Base-by-base conservation (phyloP, 2,113 vertebrate genomes). In the Phylloscopus trochilus region DNA sequence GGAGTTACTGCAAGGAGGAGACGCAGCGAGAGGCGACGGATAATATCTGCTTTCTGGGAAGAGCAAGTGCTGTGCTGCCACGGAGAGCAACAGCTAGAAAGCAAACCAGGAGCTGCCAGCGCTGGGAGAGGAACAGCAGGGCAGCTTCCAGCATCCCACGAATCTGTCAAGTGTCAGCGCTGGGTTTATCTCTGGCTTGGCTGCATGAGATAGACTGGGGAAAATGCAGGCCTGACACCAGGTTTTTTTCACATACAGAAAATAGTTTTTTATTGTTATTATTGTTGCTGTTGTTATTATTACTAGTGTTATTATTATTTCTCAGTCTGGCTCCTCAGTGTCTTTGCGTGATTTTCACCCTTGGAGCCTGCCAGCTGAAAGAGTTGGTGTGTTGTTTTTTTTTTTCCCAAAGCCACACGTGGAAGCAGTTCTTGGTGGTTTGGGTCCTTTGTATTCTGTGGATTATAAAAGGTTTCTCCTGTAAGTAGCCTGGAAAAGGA, bases 401-500 rank as follows among this genome's bases (percentile, higher is more conserved):
- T 44, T 18, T 43, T 22, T 8, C 6, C 39, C 58, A 62, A 83
- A 83, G 81, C 64, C n/a, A 79, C 90, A 92, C 28, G 11, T 91
- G 82, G 80, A 95, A 92, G 53, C 49, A 80, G 77, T 87, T 94
- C 73, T 88, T 56, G 41, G 64, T 43, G 64, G 37, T 86, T 89
- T 94, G 56, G 35, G 73, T 86, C 85, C 73, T 91, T 96, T 94
- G 92, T 94, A 53, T 69, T 92, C 82, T 84, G 80, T 0, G 6
- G 47, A 86, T 92, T 96, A 75, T 76, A 78, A 95, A 96, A 97
- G 82, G 78, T 91, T 63, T 92, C 60, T 93, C 91, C 90, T 91
- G 83, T 82, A 90, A 97, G 90, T 72, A 93, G 80, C 49, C 90
- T 92, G 90, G 67, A 92, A 93, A 92, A 90, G 49, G 77, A 95